These are phyloP conservation scores for Pelusios castaneus DNA, from an alignment of 2,113 vertebrate species.

Conservation along the genomic window DNA sequence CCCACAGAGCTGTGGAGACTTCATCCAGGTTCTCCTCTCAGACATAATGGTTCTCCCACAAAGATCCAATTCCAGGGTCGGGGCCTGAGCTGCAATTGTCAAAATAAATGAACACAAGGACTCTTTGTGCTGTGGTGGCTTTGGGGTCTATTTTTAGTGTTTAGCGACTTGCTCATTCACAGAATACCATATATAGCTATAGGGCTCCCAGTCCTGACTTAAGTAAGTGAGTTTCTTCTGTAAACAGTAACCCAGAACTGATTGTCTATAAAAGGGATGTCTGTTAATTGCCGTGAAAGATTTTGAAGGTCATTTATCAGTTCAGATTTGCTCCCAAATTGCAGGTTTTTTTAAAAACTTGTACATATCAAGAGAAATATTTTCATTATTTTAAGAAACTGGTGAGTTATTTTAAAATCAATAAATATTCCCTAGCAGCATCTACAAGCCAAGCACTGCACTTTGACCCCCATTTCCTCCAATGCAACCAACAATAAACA, in stretches of 20 bases:
- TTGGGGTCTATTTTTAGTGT: fast-evolving
- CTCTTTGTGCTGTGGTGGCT: not conserved
- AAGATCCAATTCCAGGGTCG: not conserved
- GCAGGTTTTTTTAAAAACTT: not conserved
- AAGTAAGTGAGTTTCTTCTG: not conserved
- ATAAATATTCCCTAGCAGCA: not conserved
- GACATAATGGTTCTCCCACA: not conserved
- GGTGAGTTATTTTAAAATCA: not conserved
- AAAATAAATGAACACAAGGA: not conserved
- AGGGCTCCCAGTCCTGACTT: not conserved
- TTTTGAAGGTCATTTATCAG: not conserved
- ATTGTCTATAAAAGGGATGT: not conserved
- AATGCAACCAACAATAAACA: fast-evolving
- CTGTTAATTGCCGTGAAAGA: not conserved
- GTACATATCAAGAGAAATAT: not conserved
- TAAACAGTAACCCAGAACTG: not conserved
- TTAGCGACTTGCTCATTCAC: not conserved
- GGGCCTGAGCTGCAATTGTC: not conserved
- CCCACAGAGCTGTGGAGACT: not conserved
- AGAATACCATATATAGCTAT: not conserved
- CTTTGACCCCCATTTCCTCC: not conserved
- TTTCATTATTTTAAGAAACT: not conserved
- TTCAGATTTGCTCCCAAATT: not conserved
- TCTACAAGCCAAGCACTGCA: not conserved
- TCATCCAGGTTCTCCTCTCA: not conserved